Percentiles rank a stretch among this genome's conserved stretches.
phyloP scores from a whole-genome alignment of 2,888 invertebrate species.

The Nymphalis urticae region DNA sequence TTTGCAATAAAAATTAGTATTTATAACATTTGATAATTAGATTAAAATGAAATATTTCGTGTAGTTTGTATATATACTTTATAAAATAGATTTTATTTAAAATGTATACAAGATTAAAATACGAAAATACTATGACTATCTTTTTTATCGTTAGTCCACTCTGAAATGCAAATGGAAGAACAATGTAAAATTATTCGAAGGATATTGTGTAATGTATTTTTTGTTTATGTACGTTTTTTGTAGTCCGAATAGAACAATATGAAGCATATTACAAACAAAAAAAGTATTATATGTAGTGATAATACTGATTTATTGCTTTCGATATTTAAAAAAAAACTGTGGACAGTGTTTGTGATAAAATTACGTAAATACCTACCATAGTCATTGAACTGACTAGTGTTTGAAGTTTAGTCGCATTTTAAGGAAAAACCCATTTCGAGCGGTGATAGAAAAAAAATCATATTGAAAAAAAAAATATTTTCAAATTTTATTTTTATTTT shows the following conservation, averaged over 20 bases:
- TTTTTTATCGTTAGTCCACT: neutral
- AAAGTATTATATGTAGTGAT: neutral
- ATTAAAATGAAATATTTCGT: no score
- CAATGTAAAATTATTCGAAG: constrained; percentile 23
- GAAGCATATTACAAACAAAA: constrained; percentile 9
- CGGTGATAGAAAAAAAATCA: neutral
- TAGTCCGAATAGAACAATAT: constrained; percentile 1
- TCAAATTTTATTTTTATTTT: no score
- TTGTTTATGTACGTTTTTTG: constrained; percentile 1
- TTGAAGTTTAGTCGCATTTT: neutral
- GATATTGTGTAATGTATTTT: constrained; percentile 16
- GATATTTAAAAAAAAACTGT: neutral
- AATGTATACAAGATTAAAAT: no score
- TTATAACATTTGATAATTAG: neutral
- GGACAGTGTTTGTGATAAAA: neutral
- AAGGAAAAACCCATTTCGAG: neutral
- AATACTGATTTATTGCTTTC: constrained; percentile 8
- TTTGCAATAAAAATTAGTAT: constrained; percentile 35
- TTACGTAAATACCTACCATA: neutral
- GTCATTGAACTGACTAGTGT: constrained; percentile 2
- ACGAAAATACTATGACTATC: no score
- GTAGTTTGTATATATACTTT: no score
- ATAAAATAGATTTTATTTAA: no score
- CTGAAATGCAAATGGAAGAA: constrained; percentile 32
- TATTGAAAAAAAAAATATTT: no score